A percentile compares a stretch with the other conserved stretches of the same genome.
Evolutionary conservation across 2,113 vertebrate species (phyloP).

Genomic region (Rafetus swinhoei): DNA sequence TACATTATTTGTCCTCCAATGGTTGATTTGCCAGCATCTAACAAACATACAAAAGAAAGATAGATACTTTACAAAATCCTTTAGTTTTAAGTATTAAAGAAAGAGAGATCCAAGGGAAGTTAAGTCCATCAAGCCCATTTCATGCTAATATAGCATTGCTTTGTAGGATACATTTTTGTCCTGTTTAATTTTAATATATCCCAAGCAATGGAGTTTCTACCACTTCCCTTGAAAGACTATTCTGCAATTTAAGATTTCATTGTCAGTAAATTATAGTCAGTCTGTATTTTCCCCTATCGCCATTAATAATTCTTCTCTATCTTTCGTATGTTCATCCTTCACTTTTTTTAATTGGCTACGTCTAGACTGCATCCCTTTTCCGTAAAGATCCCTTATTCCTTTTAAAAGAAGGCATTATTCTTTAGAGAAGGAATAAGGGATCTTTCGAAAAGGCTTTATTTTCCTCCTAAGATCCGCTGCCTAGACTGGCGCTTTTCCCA

Average conservation of each 20-base stretch:
- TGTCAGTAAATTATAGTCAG: not conserved
- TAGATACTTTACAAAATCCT: not conserved
- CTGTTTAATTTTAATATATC: not conserved
- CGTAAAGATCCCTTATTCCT: too few species aligned
- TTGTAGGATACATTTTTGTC: not conserved
- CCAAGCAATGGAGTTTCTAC: not conserved
- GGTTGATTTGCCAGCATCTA: slow-evolving; percentile 98
- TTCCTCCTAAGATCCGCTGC: too few species aligned
- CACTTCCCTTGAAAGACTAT: not conserved
- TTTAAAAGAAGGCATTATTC: too few species aligned
- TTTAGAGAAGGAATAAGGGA: too few species aligned
- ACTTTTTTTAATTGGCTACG: too few species aligned
- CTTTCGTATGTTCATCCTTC: not conserved
- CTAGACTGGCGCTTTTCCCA: too few species aligned
- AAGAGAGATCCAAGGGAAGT: not conserved
- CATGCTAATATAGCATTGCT: not conserved
- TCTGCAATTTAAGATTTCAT: not conserved
- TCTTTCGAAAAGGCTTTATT: too few species aligned
- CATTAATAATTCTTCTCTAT: not conserved
- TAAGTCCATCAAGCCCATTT: not conserved
- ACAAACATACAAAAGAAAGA: slow-evolving; percentile 28
- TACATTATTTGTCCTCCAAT: slow-evolving; percentile 99
- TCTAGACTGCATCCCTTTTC: too few species aligned
- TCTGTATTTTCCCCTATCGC: not conserved
- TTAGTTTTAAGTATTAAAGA: not conserved